Percentiles rank a stretch among this genome's conserved stretches.
Evolutionary conservation across 2,888 invertebrate species (phyloP).

Genomic region (Eristalis arbustorum): DNA sequence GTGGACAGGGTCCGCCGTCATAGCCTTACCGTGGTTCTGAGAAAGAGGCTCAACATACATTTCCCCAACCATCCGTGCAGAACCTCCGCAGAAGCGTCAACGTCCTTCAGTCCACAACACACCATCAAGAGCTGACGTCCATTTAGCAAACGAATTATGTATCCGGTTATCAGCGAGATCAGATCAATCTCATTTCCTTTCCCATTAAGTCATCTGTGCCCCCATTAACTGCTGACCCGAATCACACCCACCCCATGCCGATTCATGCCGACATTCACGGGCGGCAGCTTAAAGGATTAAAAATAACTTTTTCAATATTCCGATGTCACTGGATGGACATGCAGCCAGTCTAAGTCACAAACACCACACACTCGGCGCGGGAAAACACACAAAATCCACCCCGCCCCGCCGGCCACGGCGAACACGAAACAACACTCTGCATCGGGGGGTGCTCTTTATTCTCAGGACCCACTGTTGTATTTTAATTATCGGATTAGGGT

Average conservation of each 20-base stretch:
- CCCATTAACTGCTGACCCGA: neutral
- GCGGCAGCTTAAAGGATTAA: slow-evolving; percentile 20
- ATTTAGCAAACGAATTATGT: too few relatives aligned
- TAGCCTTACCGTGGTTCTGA: too few relatives aligned
- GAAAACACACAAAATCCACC: neutral
- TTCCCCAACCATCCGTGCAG: too few relatives aligned
- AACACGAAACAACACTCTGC: slow-evolving; percentile 44
- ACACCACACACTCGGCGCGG: slow-evolving; percentile 8
- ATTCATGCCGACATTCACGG: neutral
- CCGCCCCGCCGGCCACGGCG: neutral
- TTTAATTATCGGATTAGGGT: slow-evolving; percentile 69
- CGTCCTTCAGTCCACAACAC: too few relatives aligned
- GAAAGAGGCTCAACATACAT: too few relatives aligned
- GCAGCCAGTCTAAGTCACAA: slow-evolving; percentile 4
- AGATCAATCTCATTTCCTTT: neutral
- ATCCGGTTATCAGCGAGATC: neutral
- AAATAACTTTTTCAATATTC: slow-evolving; percentile 48
- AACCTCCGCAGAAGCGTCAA: too few relatives aligned
- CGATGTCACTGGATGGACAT: slow-evolving; percentile 1
- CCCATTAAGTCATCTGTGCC: neutral
- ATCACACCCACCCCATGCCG: neutral
- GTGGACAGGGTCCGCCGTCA: too few relatives aligned
- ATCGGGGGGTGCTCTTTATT: slow-evolving; percentile 6
- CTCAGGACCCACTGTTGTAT: slow-evolving; percentile 40
- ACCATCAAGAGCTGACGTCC: neutral